Conservation (phyloP, 64 coral and sea anemone genomes). For the Acropora tenuis region DNA sequence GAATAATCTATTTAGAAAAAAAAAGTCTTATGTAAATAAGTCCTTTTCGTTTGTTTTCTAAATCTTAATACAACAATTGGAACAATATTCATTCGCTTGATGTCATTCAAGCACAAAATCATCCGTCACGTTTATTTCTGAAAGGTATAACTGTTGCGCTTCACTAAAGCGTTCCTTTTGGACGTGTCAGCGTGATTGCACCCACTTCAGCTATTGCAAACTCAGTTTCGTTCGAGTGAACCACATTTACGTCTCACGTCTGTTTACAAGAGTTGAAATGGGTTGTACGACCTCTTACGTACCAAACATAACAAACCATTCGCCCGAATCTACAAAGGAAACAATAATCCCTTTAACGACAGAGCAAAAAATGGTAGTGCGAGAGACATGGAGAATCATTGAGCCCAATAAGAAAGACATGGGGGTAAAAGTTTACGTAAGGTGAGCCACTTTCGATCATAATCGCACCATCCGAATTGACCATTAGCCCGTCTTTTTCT, state of each 20-base stretch:
- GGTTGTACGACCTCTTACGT: constrained; percentile 4
- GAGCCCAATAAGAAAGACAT: constrained; percentile 37
- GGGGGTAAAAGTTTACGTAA: constrained; percentile 13
- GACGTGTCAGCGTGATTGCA: too few species aligned
- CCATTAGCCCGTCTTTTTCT: too few species aligned
- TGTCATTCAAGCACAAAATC: too few species aligned
- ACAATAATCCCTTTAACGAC: constrained; percentile 12
- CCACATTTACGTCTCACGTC: not conserved
- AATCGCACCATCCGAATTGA: not conserved
- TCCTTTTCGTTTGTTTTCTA: too few species aligned
- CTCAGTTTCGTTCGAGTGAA: not conserved
- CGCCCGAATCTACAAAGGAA: constrained; percentile 2
- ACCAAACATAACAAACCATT: not conserved
- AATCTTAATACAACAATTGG: too few species aligned
- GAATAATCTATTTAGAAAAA: too few species aligned
- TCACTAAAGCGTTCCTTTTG: too few species aligned
- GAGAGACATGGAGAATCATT: constrained; percentile 20
- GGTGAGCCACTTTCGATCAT: not conserved
- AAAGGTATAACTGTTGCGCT: too few species aligned
- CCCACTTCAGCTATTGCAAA: too few species aligned
- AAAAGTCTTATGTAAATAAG: too few species aligned
- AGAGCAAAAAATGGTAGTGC: constrained; percentile 26
- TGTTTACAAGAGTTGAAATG: not conserved
- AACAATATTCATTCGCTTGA: too few species aligned
- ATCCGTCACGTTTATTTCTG: too few species aligned